Base-by-base conservation (phyloP, 2,797 vertebrate species). In the Sebastes itinus region DNA sequence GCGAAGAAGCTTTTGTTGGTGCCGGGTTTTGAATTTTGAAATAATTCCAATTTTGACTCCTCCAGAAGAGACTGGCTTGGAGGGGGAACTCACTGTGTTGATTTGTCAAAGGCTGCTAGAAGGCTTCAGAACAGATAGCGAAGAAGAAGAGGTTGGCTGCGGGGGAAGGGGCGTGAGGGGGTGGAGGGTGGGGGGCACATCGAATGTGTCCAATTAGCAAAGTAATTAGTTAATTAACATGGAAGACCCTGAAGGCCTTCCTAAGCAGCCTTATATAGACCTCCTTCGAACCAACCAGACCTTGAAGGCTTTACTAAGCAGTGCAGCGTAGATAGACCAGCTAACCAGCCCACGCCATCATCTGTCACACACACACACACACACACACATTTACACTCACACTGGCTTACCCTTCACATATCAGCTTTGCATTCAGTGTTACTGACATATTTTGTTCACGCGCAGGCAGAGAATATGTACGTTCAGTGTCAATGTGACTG, bases 141-240 rank as follows among this genome's bases (percentile, higher is more conserved):
- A 67, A 64, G 73, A 68, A 28, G 74, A 68, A 30, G 74, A 67
- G 66, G 64, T 72, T 79, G 73, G 80, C 52, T 22, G 16, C 55
- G 49, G 73, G 65, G 49, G 69, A n/a, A 27, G 52, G 9, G 68
- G 46, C 7, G 7, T 0, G 7, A 10, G 52, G 16, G 20, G 25
- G 8, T 10, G 22, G 7, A 33, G 56, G 35, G 4, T 5, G 10
- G n/a, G 70, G 64, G 23, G 10, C 70, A 80, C 83, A 88, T 66
- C 20, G 79, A 94, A 93, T 64, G 56, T 87, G 88, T 93, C 86
- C 91, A 95, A 94, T 95, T 95, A 94, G 84, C 82, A 94, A 92
- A 95, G 91, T 95, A 95, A 95, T 95, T 95, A 94, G 89, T 93
- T 94, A 88, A 95, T 95, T 95, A 95, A 95, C 88, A 88, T 46